Percentiles rank a stretch among this genome's conserved stretches.
These are phyloP conservation scores for Penaeus chinensis DNA, from an alignment of 1,140 invertebrate genomes.

Conservation along the genomic window DNA sequence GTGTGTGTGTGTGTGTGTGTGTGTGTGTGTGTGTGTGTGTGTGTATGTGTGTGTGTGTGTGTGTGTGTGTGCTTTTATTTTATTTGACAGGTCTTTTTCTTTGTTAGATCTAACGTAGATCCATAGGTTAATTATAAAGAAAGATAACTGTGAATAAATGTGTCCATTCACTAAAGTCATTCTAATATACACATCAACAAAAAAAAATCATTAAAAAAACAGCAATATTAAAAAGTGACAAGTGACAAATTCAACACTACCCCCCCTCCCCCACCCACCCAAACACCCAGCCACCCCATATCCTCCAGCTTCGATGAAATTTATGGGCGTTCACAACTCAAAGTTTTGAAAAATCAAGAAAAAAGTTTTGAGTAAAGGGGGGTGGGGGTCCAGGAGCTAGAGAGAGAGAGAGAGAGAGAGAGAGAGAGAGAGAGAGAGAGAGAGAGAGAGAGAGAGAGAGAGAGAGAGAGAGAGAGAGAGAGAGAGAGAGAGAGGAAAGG, in stretches of 20 bases:
- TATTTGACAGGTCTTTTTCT: too few species aligned
- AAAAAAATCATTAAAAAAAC: not conserved
- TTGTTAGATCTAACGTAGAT: too few species aligned
- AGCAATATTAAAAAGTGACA: not conserved
- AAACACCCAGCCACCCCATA: not conserved
- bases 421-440: conserved; percentile 14
- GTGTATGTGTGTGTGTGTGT: too few species aligned
- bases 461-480: too few species aligned
- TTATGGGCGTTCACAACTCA: too few species aligned
- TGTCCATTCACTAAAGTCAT: too few species aligned
- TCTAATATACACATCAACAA: conserved; percentile 23
- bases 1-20: not conserved
- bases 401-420: conserved; percentile 27
- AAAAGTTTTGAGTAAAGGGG: not conserved
- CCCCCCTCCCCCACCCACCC: not conserved
- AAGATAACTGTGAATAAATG: too few species aligned
- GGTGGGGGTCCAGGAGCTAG: conserved; percentile 1
- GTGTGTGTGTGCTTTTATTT: too few species aligned
- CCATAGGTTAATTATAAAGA: too few species aligned
- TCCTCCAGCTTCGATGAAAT: not conserved
- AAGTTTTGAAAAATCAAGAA: too few species aligned
- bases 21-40: too few species aligned
- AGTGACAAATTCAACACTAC: not conserved
- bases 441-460: not conserved
- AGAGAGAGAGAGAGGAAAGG: not conserved